Evolutionary conservation across 2,888 invertebrate genomes (phyloP).

Genomic region (Micropterix aruncella): DNA sequence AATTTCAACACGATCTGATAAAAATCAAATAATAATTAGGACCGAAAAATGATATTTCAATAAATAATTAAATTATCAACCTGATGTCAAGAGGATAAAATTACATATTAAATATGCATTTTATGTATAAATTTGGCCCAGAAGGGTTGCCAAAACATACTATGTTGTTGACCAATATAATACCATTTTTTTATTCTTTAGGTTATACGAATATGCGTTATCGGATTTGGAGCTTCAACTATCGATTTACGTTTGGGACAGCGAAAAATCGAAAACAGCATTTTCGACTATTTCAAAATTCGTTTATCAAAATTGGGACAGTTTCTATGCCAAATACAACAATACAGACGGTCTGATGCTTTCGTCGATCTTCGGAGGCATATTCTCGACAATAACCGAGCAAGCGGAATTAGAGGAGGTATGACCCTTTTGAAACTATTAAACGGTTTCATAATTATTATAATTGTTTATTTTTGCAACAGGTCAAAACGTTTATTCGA

Average conservation of each 20-base stretch:
- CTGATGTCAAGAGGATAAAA: no score
- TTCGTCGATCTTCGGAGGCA: slow-evolving; percentile 22
- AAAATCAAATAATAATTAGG: no score
- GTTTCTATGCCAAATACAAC: slow-evolving; percentile 30
- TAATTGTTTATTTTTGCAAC: slow-evolving; percentile 7
- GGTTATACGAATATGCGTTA: slow-evolving; percentile 28
- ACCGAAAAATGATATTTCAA: no score
- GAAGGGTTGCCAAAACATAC: no score
- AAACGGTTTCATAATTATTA: no score
- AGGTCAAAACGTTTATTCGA: slow-evolving; percentile 29
- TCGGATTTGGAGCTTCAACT: slow-evolving; percentile 28
- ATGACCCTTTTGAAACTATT: no score
- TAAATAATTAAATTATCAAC: no score
- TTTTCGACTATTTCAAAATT: slow-evolving; percentile 56
- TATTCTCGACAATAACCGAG: slow-evolving; percentile 25
- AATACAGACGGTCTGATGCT: slow-evolving; percentile 29
- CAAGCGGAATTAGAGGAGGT: slow-evolving; percentile 25
- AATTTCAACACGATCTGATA: no score
- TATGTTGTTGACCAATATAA: no score
- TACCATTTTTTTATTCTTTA: no score
- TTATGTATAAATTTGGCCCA: no score
- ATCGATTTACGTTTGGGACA: slow-evolving; percentile 25
- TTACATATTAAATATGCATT: no score
- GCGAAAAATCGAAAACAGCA: slow-evolving; percentile 46
- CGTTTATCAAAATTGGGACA: slow-evolving; percentile 54